Base-by-base conservation (phyloP, 92 coral and sea anemone species). In the Porites rus region DNA sequence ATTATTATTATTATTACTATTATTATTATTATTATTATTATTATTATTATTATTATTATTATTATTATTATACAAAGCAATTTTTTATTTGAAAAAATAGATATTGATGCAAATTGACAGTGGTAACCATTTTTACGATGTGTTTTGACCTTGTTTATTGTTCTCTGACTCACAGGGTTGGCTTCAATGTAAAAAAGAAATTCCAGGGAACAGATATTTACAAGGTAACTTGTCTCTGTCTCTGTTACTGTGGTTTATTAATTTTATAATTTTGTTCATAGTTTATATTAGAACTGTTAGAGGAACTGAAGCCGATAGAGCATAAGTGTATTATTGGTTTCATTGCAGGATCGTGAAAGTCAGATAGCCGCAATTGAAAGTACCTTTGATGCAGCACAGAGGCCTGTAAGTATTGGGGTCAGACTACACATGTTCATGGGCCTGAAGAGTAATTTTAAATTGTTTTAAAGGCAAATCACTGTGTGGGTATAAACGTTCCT, bases 311-410 rank as follows among this genome's bases (percentile, higher is more conserved):
- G 5, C 0, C 6, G 5, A 38, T 38, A 38, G 46, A 38, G 46
- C 22, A 1, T 3, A 4, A 38, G 10, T 24, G 17, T 28, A 64
- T 25, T 19, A 16, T 28, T 68, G 58, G 24, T 74, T 64, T 53
- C 61, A 52, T 56, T n/a, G 0, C 54, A 96, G 99, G 99, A 96
- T 66, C 93, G 96, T n/a, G 99, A 96, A 24, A 96, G 99, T 85
- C 99, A 96, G 73, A 91, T 96, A 78, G 93, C 96, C 22, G 98
- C 99, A 20, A 96, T 96, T 72, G 97, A 96, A 70, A 89, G 93
- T 81, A 96, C 99, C 70, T 96, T 96, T 86, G 99, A 95, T 74
- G 95, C 99, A n/a, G 98, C 99, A 65, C 94, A 96, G 79, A 93
- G 98, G 83, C 99, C 99, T 56, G 99, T 96, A 76, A 89, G 98